phyloP scores from a whole-genome alignment of 2,888 invertebrate genomes.

The Agrenia bidenticulata region DNA sequence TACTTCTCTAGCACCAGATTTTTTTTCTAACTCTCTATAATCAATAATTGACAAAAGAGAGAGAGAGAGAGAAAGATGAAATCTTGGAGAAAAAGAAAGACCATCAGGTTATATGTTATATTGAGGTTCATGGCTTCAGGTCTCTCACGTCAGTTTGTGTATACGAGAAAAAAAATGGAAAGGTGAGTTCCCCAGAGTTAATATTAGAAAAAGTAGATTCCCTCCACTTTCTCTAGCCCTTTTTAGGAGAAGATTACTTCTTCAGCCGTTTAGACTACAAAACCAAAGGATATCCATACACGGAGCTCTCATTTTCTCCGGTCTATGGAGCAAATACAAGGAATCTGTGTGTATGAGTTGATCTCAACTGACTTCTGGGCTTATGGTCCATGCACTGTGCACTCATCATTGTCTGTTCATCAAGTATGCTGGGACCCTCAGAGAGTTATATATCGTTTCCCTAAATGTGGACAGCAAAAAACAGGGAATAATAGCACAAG shows the following conservation, averaged over 20 bases:
- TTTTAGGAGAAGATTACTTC: background rate
- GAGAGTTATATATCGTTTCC: too few species aligned
- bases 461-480: too few species aligned
- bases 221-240: background rate
- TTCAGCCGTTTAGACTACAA: background rate
- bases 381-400: too few species aligned
- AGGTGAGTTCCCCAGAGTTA: constrained; percentile 9
- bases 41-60: constrained; percentile 10
- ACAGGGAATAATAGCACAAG: too few species aligned
- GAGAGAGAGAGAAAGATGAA: background rate
- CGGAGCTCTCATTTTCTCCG: constrained; percentile 1
- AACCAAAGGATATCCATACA: background rate
- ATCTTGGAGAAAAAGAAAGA: background rate
- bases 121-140: too few species aligned
- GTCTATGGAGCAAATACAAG: background rate
- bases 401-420: too few species aligned
- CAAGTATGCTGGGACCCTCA: too few species aligned
- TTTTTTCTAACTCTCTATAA: constrained; percentile 2
- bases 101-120: background rate
- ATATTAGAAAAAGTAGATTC: background rate
- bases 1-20: too few species aligned
- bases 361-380: background rate
- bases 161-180: background rate
- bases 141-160: background rate
- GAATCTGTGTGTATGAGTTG: background rate